A percentile compares a stretch with the other conserved stretches of the same genome.
These are phyloP conservation scores for Hylaeus anthracinus DNA, from an alignment of 1,140 invertebrate species.

Conservation along the genomic window DNA sequence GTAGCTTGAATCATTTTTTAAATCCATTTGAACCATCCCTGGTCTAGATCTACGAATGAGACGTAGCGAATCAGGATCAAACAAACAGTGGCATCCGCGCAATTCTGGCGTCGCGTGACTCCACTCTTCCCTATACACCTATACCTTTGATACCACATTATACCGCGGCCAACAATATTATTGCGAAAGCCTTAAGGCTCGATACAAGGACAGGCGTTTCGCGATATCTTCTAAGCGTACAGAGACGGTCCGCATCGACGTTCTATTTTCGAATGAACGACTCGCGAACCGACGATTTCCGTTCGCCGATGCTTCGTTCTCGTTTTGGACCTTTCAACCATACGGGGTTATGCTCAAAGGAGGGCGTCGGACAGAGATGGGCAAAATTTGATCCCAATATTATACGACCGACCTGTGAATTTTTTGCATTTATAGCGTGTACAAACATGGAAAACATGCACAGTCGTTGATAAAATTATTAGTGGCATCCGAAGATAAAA, in stretches of 20 bases:
- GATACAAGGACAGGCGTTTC: constrained; percentile 61
- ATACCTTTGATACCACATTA: constrained; percentile 60
- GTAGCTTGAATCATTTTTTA: too few species aligned
- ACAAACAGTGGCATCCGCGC: constrained; percentile 28
- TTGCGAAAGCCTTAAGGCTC: constrained; percentile 59
- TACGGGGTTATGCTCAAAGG: constrained; percentile 50
- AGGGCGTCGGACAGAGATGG: not conserved
- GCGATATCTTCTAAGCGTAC: constrained; percentile 50
- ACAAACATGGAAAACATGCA: too few species aligned
- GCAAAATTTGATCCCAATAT: too few species aligned
- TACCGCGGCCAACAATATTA: constrained; percentile 60
- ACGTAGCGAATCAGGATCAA: constrained; percentile 35
- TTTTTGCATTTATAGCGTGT: too few species aligned
- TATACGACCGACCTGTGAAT: too few species aligned
- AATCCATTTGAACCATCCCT: not conserved
- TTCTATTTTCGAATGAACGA: too few species aligned
- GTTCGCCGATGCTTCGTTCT: constrained; percentile 37
- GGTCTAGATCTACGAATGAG: not conserved
- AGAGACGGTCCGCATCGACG: constrained; percentile 37
- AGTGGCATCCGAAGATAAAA: too few species aligned
- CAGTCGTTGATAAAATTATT: too few species aligned
- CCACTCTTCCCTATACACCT: constrained; percentile 40
- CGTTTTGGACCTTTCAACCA: constrained; percentile 66
- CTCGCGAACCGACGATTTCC: not conserved
- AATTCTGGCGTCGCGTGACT: constrained; percentile 20